phyloP scores from a whole-genome alignment of 2,113 vertebrate species.

The Salvelinus namaycush region DNA sequence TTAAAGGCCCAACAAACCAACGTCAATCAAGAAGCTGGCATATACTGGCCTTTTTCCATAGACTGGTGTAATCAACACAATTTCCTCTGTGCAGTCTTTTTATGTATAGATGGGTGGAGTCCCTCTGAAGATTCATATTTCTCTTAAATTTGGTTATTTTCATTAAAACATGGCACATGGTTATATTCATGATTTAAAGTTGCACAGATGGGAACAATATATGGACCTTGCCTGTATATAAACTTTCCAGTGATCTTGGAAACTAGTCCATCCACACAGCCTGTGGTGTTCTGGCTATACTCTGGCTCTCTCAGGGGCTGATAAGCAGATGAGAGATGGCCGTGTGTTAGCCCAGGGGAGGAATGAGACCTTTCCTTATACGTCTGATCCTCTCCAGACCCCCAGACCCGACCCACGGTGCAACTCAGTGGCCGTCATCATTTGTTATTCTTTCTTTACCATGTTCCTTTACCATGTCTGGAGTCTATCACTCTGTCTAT shows the following conservation, averaged over 20 bases:
- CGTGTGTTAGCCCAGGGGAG: constrained; percentile 33
- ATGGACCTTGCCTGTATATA: too few relatives aligned
- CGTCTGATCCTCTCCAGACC: constrained; percentile 26
- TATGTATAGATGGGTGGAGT: background rate
- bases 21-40: constrained; percentile 52
- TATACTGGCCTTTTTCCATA: constrained; percentile 10
- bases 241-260: background rate
- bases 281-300: constrained; percentile 11
- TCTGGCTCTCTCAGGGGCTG: background rate
- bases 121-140: too few relatives aligned
- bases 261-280: background rate
- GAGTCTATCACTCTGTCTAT: constrained; percentile 2
- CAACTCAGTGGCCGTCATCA: constrained; percentile 30
- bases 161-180: too few relatives aligned
- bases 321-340: constrained; percentile 23
- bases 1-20: constrained; percentile 48
- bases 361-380: constrained; percentile 20
- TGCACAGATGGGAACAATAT: too few relatives aligned
- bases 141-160: too few relatives aligned
- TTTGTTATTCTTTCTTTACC: constrained; percentile 30
- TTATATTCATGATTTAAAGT: too few relatives aligned
- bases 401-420: constrained; percentile 36
- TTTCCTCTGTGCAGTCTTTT: constrained; percentile 17
- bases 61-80: constrained; percentile 13
- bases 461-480: constrained; percentile 9